phyloP scores from a whole-genome alignment of 2,888 invertebrate species.

The Coleophora flavipennella region DNA sequence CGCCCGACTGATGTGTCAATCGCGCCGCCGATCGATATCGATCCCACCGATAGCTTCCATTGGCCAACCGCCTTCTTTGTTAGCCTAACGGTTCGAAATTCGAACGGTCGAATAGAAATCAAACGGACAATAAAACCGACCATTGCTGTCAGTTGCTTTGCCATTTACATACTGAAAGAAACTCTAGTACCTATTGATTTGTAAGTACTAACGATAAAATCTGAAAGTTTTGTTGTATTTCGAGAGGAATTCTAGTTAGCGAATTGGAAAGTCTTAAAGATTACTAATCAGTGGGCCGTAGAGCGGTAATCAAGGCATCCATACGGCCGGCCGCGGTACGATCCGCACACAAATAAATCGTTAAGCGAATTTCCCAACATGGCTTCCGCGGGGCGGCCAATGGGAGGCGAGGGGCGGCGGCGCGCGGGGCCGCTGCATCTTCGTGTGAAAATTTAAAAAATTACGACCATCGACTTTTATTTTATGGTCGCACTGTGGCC shows the following conservation, averaged over 20 bases:
- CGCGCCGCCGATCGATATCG: conserved; percentile 48
- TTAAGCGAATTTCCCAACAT: conserved; percentile 62
- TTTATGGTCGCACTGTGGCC: conserved; percentile 32
- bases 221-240: too few relatives aligned
- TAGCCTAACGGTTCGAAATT: conserved; percentile 61
- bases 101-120: conserved; percentile 40
- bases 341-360: conserved; percentile 58
- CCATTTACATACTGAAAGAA: conserved; percentile 20
- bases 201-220: not conserved
- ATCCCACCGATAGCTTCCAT: conserved; percentile 58
- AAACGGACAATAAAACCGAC: conserved; percentile 33
- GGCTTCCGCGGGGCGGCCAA: conserved; percentile 51
- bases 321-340: conserved; percentile 30
- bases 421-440: conserved; percentile 34
- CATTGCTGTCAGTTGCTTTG: conserved; percentile 30
- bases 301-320: conserved; percentile 32
- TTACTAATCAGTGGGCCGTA: conserved; percentile 25
- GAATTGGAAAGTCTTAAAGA: conserved; percentile 15
- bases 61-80: conserved; percentile 65
- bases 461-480: conserved; percentile 37
- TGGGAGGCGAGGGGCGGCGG: conserved; percentile 31
- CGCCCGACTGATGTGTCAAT: conserved; percentile 68
- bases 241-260: conserved; percentile 16
- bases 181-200: not conserved
- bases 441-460: conserved; percentile 52